phyloP scores from a whole-genome alignment of 1,140 invertebrate species.

The Lamellibrachia luymesi region DNA sequence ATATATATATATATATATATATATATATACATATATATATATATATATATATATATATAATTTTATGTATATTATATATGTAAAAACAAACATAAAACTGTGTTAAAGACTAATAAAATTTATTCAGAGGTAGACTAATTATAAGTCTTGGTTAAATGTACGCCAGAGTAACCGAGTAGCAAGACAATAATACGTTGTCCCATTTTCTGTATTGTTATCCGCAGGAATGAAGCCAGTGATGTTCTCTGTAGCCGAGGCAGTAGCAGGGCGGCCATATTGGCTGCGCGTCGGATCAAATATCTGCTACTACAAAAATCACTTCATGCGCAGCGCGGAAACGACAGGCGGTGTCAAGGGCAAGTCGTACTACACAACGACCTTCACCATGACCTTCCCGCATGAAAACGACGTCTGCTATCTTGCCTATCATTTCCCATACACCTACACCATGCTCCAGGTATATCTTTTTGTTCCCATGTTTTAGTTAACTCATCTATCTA shows the following conservation, averaged over 20 bases:
- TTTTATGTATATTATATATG: too few relatives aligned
- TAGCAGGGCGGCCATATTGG: constrained; percentile 71
- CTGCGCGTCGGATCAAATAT: constrained; percentile 72
- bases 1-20: too few relatives aligned
- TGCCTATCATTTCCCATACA: constrained; percentile 96
- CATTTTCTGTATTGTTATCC: background rate
- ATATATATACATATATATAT: too few relatives aligned
- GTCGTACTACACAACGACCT: constrained; percentile 84
- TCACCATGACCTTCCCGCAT: constrained; percentile 89
- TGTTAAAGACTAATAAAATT: too few relatives aligned
- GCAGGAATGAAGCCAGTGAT: constrained; percentile 88
- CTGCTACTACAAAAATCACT: constrained; percentile 71
- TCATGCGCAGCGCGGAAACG: constrained; percentile 46
- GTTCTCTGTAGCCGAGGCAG: constrained; percentile 75
- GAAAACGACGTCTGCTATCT: constrained; percentile 88
- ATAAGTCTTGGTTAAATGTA: too few relatives aligned
- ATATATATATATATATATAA: too few relatives aligned
- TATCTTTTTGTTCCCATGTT: background rate
- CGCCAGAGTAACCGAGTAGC: too few relatives aligned
- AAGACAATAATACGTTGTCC: too few relatives aligned
- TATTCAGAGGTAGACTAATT: too few relatives aligned
- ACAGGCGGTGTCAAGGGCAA: constrained; percentile 58
- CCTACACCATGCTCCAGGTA: constrained; percentile 73
- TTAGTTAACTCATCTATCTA: background rate
- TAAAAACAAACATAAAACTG: too few relatives aligned